Evolutionary conservation across 1,140 invertebrate species (phyloP).

Genomic region (Berghia stephanieae): DNA sequence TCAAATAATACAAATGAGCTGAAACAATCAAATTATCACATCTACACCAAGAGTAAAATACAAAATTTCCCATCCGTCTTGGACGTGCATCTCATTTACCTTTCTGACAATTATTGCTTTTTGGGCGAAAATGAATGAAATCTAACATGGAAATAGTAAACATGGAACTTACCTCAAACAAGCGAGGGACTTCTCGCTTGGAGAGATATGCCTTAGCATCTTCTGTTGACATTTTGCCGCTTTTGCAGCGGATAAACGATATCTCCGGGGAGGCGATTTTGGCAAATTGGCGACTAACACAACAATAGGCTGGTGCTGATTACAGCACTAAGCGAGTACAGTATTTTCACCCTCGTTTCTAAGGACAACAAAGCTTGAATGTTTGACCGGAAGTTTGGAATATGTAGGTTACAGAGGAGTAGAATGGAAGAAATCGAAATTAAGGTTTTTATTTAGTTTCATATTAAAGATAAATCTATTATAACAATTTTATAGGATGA

Average conservation of each 20-base stretch:
- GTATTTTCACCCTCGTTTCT: conserved; percentile 29
- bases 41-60: too few relatives aligned
- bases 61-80: too few relatives aligned
- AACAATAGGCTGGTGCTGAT: background rate
- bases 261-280: conserved; percentile 52
- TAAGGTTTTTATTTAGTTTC: too few relatives aligned
- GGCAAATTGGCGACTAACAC: conserved; percentile 24
- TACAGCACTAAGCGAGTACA: background rate
- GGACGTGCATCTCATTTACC: too few relatives aligned
- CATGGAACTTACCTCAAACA: conserved; percentile 67
- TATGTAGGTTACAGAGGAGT: background rate
- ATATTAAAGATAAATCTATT: too few relatives aligned
- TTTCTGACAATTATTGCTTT: too few relatives aligned
- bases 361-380: conserved; percentile 40
- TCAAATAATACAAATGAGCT: too few relatives aligned
- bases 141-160: too few relatives aligned
- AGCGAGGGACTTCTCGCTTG: conserved; percentile 62
- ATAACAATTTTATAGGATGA: too few relatives aligned
- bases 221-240: conserved; percentile 63
- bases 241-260: conserved; percentile 54
- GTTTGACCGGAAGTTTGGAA: background rate
- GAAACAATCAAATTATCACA: too few relatives aligned
- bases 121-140: too few relatives aligned
- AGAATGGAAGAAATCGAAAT: background rate
- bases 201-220: conserved; percentile 66